phyloP scores from a whole-genome alignment of 2,113 vertebrate genomes.

The Accipiter cooperii region DNA sequence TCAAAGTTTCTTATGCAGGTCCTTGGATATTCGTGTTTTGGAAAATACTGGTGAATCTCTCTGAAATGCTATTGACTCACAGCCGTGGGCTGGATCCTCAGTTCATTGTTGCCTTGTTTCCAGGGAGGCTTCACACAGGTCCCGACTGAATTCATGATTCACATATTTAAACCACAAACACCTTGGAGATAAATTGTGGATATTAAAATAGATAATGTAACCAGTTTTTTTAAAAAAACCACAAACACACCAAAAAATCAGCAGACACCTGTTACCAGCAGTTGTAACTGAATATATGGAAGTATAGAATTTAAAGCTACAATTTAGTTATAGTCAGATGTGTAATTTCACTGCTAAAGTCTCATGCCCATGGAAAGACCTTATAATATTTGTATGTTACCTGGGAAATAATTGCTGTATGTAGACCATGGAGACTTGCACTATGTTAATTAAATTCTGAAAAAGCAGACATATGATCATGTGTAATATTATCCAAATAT shows the following conservation, averaged over 20 bases:
- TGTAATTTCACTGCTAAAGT: background rate
- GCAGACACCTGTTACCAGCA: background rate
- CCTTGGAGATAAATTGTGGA: background rate
- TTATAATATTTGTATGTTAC: background rate
- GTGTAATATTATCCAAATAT: background rate
- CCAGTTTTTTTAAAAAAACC: too few relatives aligned
- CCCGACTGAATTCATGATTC: background rate
- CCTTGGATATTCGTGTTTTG: background rate
- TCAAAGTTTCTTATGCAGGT: background rate
- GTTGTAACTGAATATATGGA: background rate
- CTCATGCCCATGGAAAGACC: background rate
- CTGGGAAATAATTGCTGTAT: background rate
- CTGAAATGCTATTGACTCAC: background rate
- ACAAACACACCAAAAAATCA: background rate
- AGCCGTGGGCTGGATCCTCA: background rate
- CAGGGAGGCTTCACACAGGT: background rate
- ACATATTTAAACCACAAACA: constrained; percentile 4
- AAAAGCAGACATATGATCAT: background rate
- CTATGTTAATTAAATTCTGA: background rate
- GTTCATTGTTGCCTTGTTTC: background rate
- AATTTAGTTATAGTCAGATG: background rate
- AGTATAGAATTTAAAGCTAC: background rate
- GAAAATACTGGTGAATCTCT: background rate
- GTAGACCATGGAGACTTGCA: background rate
- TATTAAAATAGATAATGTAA: background rate